phyloP scores from a whole-genome alignment of 2,113 vertebrate species.

The Sylvietta virens region DNA sequence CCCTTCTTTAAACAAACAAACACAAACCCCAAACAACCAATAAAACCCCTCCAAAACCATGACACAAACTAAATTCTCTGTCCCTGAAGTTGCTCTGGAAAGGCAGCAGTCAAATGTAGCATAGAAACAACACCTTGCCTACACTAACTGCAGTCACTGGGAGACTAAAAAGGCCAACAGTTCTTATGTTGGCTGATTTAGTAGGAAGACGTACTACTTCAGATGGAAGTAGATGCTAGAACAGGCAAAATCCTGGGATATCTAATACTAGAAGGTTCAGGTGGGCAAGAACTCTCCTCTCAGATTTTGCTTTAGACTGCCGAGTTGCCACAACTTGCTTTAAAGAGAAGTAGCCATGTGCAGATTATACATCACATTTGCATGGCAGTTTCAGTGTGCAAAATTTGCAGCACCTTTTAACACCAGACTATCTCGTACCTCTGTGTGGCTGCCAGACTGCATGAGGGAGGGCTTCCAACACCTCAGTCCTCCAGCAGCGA shows the following conservation, averaged over 20 bases:
- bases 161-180: neutral
- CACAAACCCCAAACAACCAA: neutral
- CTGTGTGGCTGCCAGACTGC: neutral
- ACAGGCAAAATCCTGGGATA: neutral
- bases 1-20: neutral
- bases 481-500: neutral
- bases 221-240: neutral
- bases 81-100: neutral
- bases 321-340: neutral
- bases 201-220: neutral
- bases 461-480: neutral
- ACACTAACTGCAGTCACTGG: neutral
- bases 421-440: neutral
- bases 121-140: neutral
- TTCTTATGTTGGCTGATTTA: neutral
- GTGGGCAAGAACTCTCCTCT: neutral
- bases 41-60: neutral
- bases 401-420: neutral
- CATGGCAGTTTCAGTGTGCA: neutral
- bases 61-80: neutral
- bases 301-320: neutral
- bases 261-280: neutral
- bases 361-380: neutral
- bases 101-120: neutral
- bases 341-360: neutral